phyloP scores from a whole-genome alignment of 2,888 invertebrate species.

The Diaprepes abbreviatus region DNA sequence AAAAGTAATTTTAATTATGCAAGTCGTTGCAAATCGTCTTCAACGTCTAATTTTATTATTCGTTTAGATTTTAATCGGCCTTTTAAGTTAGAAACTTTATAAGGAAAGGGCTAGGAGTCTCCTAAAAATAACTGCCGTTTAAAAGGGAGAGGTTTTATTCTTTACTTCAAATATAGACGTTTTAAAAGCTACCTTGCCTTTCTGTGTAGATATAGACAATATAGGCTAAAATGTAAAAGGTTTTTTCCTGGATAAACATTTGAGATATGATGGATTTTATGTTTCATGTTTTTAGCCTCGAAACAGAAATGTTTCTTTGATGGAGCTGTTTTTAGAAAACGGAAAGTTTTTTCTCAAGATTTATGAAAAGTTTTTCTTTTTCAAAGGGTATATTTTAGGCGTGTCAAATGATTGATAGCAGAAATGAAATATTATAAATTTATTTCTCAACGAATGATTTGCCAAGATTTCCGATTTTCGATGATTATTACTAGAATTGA shows the following conservation, averaged over 20 bases:
- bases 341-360: not conserved
- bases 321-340: not conserved
- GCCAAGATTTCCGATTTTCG: not conserved
- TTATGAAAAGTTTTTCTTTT: constrained; percentile 1
- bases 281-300: constrained; percentile 14
- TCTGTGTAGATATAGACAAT: constrained; percentile 24
- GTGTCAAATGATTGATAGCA: constrained; percentile 3
- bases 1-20: not conserved
- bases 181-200: constrained; percentile 32
- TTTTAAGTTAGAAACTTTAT: constrained; percentile 5
- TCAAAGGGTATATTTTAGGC: not conserved
- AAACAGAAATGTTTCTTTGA: constrained; percentile 22
- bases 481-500: not conserved
- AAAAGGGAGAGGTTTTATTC: constrained; percentile 19
- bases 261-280: constrained; percentile 18
- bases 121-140: constrained; percentile 25
- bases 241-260: constrained; percentile 20
- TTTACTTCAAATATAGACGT: constrained; percentile 26
- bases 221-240: constrained; percentile 28
- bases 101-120: constrained; percentile 26
- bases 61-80: constrained; percentile 13
- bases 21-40: not conserved
- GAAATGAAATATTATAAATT: not conserved
- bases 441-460: not conserved
- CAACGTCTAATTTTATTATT: not conserved